Evolutionary conservation across 2,888 invertebrate species (phyloP), one percentile per base, ranked within the genome.

Genomic region (Syrphus vitripennis): DNA sequence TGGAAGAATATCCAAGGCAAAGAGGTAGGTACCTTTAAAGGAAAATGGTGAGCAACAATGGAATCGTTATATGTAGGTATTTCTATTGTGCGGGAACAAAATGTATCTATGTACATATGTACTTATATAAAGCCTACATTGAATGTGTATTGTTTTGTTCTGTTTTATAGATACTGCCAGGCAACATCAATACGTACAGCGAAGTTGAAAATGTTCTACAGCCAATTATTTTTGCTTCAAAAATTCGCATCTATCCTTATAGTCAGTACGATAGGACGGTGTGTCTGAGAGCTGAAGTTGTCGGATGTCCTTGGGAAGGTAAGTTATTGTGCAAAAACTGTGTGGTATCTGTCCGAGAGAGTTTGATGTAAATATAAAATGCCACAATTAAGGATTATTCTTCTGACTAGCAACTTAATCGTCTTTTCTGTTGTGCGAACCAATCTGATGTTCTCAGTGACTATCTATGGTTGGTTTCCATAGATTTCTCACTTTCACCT

Each of bases 231-330:
- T 94, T 97, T 81, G 96, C 96, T 50, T 94, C 95, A 77, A 95
- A 95, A 92, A 93, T 97, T 87, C 95, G 97, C 84, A 95, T 97
- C 90, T 94, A 97, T 89, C 97, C 97, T 9, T 96, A 95, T 92
- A 96, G 96, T 87, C 94, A 95, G 82, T 95, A 96, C 90, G 95
- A 95, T 88, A 94, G 97, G 83, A 97, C 95, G 4, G 96, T 97
- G 87, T 97, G 97, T 91, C 94, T 97, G 94, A 93, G 97, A 87
- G 95, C 97, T 65, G 97, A 97, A 93, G 93, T 97, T 88, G 94
- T 96, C 88, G 97, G 97, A 78, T 97, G 97, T 92, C 93, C 93
- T 88, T 97, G 95, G 94, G 94, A 93, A 93, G 96, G 97, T 96
- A 92, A 94, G 94, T 93, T 42, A 19, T 45, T 42, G n/a, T 40